Percentiles rank a stretch among this genome's conserved stretches.
Evolutionary conservation across 2,888 invertebrate species (phyloP).

Genomic region (Mesoligia furuncula): DNA sequence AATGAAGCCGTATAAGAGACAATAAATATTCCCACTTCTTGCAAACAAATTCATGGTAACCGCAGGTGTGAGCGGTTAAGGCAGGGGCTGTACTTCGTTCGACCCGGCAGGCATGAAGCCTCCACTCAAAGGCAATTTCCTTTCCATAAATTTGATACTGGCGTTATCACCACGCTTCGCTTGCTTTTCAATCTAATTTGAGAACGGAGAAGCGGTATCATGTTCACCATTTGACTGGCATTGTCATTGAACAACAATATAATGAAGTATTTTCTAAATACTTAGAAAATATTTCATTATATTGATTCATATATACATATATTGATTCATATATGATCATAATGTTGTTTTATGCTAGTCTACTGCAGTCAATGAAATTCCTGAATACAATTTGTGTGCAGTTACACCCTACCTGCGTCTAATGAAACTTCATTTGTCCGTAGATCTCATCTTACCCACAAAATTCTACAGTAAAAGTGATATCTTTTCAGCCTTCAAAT

Average conservation of each 20-base stretch:
- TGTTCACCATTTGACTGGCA: conserved; percentile 58
- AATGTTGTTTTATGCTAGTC: background rate
- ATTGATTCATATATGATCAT: too few relatives aligned
- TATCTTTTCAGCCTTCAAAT: conserved; percentile 7
- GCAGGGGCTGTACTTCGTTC: conserved; percentile 51
- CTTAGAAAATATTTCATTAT: background rate
- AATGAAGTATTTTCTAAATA: background rate
- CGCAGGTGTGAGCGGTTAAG: conserved; percentile 69
- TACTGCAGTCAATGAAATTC: conserved; percentile 1
- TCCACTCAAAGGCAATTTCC: conserved; percentile 71
- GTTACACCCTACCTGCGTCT: background rate
- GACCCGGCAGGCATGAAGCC: conserved; percentile 63
- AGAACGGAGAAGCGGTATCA: conserved; percentile 68
- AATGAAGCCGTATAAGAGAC: conserved; percentile 46
- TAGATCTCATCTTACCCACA: background rate
- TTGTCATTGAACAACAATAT: conserved; percentile 32
- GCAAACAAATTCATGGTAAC: conserved; percentile 57
- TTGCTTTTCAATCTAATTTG: conserved; percentile 72
- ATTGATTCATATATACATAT: too few relatives aligned
- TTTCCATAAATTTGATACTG: conserved; percentile 66
- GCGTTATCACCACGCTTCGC: conserved; percentile 68
- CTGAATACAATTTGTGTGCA: background rate
- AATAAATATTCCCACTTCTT: conserved; percentile 48
- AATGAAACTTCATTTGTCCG: background rate
- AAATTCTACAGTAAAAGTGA: conserved; percentile 17